A percentile compares a stretch with the other conserved stretches of the same genome.
Evolutionary conservation across 2,113 vertebrate genomes (phyloP).

Genomic region (Megaceryle maxima): DNA sequence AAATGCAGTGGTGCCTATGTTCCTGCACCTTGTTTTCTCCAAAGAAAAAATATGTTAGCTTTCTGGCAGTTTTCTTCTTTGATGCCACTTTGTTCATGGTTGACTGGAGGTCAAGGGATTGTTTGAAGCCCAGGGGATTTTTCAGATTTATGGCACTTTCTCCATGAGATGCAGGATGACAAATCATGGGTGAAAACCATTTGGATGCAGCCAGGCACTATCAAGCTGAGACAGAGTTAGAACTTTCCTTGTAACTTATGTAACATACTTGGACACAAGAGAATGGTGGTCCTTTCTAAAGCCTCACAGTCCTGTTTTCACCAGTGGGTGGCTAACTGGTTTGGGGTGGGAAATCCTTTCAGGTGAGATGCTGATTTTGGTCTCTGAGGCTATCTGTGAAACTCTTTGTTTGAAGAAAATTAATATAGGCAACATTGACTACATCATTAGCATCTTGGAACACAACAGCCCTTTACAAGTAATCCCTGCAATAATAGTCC

Average conservation of each 20-base stretch:
- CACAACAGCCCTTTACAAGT: neutral
- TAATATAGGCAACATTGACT: neutral
- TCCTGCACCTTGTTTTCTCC: neutral
- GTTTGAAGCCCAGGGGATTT: neutral
- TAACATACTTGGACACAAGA: neutral
- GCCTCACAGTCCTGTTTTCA: neutral
- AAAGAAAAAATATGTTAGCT: neutral
- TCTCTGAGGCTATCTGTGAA: neutral
- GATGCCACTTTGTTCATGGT: neutral
- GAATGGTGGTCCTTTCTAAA: neutral
- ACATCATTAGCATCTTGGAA: neutral
- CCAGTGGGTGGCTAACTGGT: neutral
- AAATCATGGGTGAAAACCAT: neutral
- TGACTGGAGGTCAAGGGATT: neutral
- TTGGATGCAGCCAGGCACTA: neutral
- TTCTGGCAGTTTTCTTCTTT: neutral
- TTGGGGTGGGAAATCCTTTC: neutral
- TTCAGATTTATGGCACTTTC: neutral
- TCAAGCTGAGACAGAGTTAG: neutral
- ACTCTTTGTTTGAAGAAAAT: neutral
- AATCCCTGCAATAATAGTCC: neutral
- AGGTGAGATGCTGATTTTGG: neutral
- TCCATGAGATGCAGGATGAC: neutral
- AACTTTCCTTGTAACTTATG: neutral
- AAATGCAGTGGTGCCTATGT: neutral